These are phyloP conservation scores for Drosophila lini DNA, from an alignment of 1,140 invertebrate species.

Conservation along the genomic window DNA sequence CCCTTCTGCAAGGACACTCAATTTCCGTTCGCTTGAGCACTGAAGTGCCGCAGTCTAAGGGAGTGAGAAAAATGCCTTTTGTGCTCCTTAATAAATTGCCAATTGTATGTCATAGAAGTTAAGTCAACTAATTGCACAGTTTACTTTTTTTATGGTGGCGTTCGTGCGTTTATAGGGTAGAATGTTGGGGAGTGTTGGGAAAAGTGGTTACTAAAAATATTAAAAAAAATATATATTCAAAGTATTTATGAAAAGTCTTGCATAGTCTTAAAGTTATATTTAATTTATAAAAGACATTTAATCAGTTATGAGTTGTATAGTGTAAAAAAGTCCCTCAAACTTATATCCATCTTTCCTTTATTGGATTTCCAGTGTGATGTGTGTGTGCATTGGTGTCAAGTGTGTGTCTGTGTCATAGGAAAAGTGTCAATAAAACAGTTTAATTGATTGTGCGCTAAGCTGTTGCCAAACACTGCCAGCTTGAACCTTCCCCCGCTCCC, in stretches of 20 bases:
- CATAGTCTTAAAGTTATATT: too few species aligned
- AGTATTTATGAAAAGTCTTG: too few species aligned
- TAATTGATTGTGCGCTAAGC: slow-evolving; percentile 81
- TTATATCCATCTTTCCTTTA: slow-evolving; percentile 1
- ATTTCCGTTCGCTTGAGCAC: slow-evolving; percentile 61
- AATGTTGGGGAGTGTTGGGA: not conserved
- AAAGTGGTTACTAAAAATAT: not conserved
- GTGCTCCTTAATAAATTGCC: slow-evolving; percentile 70
- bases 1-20: slow-evolving; percentile 74
- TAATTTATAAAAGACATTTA: not conserved
- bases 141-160: slow-evolving; percentile 39
- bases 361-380: slow-evolving; percentile 1
- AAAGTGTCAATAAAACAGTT: slow-evolving; percentile 78
- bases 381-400: slow-evolving; percentile 28
- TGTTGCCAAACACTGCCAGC: slow-evolving; percentile 67
- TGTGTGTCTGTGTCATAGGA: slow-evolving; percentile 35
- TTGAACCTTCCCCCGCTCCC: not conserved
- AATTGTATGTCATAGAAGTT: slow-evolving; percentile 74
- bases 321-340: not conserved
- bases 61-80: slow-evolving; percentile 41
- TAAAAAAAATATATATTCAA: not conserved
- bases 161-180: slow-evolving; percentile 2
- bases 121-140: slow-evolving; percentile 77
- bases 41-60: slow-evolving; percentile 22
- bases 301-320: not conserved